phyloP scores from a whole-genome alignment of 2,888 invertebrate species.

The Ectemnius continuus region DNA sequence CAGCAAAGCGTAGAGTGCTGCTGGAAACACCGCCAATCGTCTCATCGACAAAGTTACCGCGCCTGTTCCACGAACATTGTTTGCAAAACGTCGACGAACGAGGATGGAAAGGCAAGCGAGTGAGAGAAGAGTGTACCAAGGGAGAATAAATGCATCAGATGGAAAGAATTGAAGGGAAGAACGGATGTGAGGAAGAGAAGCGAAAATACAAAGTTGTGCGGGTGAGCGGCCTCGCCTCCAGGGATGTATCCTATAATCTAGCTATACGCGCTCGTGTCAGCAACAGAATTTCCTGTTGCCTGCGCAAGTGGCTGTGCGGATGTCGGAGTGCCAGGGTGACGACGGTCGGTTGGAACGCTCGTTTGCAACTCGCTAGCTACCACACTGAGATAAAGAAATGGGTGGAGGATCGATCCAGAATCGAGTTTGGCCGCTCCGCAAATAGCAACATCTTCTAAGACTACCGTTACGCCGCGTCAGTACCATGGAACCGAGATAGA shows the following conservation, averaged over 20 bases:
- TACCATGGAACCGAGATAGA: no score
- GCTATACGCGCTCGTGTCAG: not conserved
- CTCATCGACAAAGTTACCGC: constrained; percentile 54
- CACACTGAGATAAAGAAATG: not conserved
- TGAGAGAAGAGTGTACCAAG: not conserved
- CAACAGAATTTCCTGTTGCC: not conserved
- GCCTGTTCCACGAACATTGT: constrained; percentile 51
- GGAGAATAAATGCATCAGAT: constrained; percentile 4
- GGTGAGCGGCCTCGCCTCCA: constrained; percentile 5
- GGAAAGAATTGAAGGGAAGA: constrained; percentile 31
- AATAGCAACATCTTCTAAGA: not conserved
- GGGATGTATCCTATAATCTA: constrained; percentile 36
- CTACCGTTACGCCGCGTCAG: no score
- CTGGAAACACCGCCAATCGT: constrained; percentile 61
- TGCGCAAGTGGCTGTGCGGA: not conserved
- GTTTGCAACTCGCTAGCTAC: not conserved
- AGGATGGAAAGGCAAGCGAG: not conserved
- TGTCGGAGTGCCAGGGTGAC: not conserved
- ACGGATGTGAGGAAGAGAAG: not conserved
- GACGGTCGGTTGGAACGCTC: not conserved
- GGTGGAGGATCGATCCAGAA: not conserved
- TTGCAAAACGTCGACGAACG: constrained; percentile 25
- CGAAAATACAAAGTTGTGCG: constrained; percentile 16
- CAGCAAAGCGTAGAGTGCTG: constrained; percentile 48
- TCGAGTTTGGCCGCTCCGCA: not conserved